Evolutionary conservation across 1,140 invertebrate genomes (phyloP).

Genomic region (Tribolium madens): DNA sequence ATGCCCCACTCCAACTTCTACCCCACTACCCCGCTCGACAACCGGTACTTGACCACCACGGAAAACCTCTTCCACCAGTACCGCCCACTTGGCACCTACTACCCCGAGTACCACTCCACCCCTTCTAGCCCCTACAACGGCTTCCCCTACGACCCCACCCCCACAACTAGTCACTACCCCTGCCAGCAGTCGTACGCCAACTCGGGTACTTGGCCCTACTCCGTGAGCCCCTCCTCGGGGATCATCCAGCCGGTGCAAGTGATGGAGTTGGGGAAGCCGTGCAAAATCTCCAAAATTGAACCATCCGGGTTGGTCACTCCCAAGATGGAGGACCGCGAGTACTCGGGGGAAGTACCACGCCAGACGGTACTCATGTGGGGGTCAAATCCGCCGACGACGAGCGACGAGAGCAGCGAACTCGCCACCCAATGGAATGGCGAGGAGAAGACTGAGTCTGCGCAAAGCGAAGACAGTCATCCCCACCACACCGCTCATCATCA

Average conservation of each 20-base stretch:
- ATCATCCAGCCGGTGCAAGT: slow-evolving; percentile 68
- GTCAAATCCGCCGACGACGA: slow-evolving; percentile 62
- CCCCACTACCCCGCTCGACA: slow-evolving; percentile 76
- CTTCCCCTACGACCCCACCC: slow-evolving; percentile 73
- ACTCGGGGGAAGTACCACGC: slow-evolving; percentile 70
- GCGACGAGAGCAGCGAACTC: slow-evolving; percentile 65
- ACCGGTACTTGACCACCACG: slow-evolving; percentile 79
- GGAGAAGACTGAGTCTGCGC: slow-evolving; percentile 57
- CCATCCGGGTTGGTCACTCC: slow-evolving; percentile 62
- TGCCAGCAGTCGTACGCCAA: slow-evolving; percentile 72
- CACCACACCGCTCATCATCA: slow-evolving; percentile 64
- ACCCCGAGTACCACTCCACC: slow-evolving; percentile 79
- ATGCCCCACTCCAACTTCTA: slow-evolving; percentile 82
- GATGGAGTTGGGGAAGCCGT: slow-evolving; percentile 63
- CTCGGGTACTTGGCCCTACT: slow-evolving; percentile 66
- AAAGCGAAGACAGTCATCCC: slow-evolving; percentile 61
- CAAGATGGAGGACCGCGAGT: slow-evolving; percentile 72
- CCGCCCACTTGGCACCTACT: slow-evolving; percentile 81
- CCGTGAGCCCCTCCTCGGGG: slow-evolving; percentile 67
- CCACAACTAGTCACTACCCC: slow-evolving; percentile 71
- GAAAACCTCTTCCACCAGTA: slow-evolving; percentile 91
- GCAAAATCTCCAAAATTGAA: slow-evolving; percentile 67
- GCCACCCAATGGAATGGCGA: slow-evolving; percentile 64
- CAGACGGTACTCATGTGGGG: slow-evolving; percentile 93
- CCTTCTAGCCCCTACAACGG: slow-evolving; percentile 77